Evolutionary conservation across 2,113 vertebrate species (phyloP).

Genomic region (Siphamia tubifer): DNA sequence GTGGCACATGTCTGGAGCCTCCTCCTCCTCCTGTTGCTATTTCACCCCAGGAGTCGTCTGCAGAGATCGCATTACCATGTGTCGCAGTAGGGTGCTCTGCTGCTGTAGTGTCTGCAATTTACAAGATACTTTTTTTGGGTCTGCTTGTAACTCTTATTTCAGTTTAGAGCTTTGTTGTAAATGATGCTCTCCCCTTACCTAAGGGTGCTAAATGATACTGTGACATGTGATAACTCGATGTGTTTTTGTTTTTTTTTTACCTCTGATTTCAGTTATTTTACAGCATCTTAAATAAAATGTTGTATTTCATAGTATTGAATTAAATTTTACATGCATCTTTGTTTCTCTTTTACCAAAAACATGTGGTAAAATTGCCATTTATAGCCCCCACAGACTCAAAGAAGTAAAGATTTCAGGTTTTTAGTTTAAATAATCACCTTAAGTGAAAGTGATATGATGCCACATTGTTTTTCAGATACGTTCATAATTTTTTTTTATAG

Average conservation of each 20-base stretch:
- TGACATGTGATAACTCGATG: not conserved
- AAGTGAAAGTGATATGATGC: too few relatives aligned
- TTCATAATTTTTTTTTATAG: too few relatives aligned
- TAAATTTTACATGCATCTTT: not conserved
- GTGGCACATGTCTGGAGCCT: conserved; percentile 51
- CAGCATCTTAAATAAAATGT: not conserved
- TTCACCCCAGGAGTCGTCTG: conserved; percentile 27
- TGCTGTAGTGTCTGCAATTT: conserved; percentile 35
- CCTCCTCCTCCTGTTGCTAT: conserved; percentile 43
- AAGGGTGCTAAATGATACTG: too few relatives aligned
- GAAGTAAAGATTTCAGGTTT: too few relatives aligned
- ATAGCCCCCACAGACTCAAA: too few relatives aligned
- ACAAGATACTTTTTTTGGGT: conserved; percentile 29
- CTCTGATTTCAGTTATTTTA: not conserved
- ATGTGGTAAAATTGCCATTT: too few relatives aligned
- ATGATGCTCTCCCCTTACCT: not conserved
- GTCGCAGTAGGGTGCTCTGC: conserved; percentile 10
- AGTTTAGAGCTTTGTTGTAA: conserved; percentile 6
- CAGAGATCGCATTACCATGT: conserved; percentile 62
- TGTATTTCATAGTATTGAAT: not conserved
- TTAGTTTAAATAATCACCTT: too few relatives aligned
- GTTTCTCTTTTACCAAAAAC: too few relatives aligned
- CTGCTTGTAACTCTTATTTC: conserved; percentile 24
- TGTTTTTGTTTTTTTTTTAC: too few relatives aligned
- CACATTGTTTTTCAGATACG: too few relatives aligned